Conservation (phyloP, 2,113 vertebrate species). For the Corythornis madagascariensis region DNA sequence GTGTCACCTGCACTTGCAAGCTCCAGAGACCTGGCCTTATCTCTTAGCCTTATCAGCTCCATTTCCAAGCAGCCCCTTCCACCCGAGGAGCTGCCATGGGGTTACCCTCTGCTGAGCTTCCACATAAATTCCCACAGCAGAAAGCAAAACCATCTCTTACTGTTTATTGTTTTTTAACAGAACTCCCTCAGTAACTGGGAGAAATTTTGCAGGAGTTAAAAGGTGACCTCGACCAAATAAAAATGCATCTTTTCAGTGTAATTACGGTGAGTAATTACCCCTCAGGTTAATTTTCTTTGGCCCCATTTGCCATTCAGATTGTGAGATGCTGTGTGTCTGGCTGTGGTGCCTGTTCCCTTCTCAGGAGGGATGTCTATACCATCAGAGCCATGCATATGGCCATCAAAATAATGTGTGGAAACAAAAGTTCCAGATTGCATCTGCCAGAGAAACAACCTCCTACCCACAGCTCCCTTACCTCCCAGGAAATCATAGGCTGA, state of each 20-base stretch:
- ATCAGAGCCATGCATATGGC: not conserved
- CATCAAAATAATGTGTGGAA: not conserved
- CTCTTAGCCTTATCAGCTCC: not conserved
- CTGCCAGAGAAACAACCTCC: slow-evolving; percentile 11
- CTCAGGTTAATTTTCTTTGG: not conserved
- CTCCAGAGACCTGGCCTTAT: slow-evolving; percentile 10
- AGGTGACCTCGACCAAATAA: not conserved
- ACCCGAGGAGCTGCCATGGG: not conserved
- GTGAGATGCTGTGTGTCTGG: not conserved
- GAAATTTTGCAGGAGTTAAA: not conserved
- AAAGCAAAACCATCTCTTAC: not conserved
- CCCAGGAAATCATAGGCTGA: slow-evolving; percentile 20
- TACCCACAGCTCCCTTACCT: not conserved
- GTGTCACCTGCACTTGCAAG: slow-evolving; percentile 1
- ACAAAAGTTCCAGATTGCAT: slow-evolving; percentile 5
- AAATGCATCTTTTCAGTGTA: not conserved
- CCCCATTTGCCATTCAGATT: not conserved
- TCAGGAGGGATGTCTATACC: not conserved
- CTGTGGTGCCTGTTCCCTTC: not conserved
- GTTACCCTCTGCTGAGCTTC: not conserved
- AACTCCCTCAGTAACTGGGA: not conserved
- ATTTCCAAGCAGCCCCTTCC: not conserved
- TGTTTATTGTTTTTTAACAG: not conserved
- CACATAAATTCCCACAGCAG: not conserved
- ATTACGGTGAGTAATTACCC: not conserved